Base-by-base conservation (phyloP, 2,797 vertebrate genomes). In the Enteromius trimaculatus region DNA sequence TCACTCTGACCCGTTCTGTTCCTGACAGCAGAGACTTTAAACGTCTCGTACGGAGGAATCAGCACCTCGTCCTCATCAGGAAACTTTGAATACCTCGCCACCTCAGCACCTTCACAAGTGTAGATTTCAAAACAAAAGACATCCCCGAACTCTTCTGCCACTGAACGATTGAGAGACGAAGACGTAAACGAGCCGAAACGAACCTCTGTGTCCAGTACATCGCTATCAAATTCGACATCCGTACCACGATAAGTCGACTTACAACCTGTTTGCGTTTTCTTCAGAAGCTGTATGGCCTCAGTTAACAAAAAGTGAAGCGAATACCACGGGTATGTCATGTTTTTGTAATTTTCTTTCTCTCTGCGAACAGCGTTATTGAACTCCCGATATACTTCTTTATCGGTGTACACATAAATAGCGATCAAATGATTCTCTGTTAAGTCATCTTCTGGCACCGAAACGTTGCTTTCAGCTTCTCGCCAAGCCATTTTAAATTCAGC, bases 101-200 rank as follows among this genome's bases (percentile, higher is more conserved):
- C 17, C 31, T n/a, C 65, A 11, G 65, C 65, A 21, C 65, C 65
- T 66, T 66, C 65, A 37, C 65, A 66, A 66, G 65, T 66, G 65
- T 66, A 37, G 19, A 11, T 66, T 6, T 66, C 65, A 11, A 66
- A 66, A 37, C 64, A 66, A 39, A 37, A 66, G 0, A 21, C 31
- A 37, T 37, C 21, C 21, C 65, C 65, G 34, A 66, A 66, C 19
- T 3, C 19, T 37, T 66, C 65, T 11, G 65, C 65, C 11, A 21
- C 34, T 4, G 31, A 37, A 37, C 65, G 65, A 66, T 66, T 37
- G 11, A 66, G 29, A 66, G 65, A 37, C 19, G 65, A 66, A 9
- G 65, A 66, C 10, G 65, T 11, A n/a, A 66, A 66, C 0, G 34
- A 66, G 65, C 65, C 65, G 1, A 39, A 37, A 2, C 65, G 65